Evolutionary conservation across 2,888 invertebrate genomes (phyloP).

Genomic region (Cryptops parisi): DNA sequence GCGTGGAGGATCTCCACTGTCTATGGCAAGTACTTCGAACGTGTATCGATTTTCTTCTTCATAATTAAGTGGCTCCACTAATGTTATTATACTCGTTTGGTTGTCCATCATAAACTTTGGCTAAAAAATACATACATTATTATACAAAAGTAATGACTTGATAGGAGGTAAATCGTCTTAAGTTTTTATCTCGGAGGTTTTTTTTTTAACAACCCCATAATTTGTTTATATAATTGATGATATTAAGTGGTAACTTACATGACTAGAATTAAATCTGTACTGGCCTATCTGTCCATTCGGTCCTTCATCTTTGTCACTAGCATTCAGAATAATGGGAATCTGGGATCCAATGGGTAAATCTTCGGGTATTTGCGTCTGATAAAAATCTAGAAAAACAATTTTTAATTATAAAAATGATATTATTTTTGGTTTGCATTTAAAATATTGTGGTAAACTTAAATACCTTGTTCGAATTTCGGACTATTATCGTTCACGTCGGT

Average conservation of each 20-base stretch:
- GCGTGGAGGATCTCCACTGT: constrained; percentile 22
- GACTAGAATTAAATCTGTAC: constrained; percentile 6
- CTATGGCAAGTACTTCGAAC: constrained; percentile 22
- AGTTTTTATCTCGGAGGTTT: background rate
- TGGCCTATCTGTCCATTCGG: constrained; percentile 15
- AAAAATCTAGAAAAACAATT: constrained; percentile 14
- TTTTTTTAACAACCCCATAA: background rate
- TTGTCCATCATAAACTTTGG: constrained; percentile 56
- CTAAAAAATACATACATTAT: constrained; percentile 3
- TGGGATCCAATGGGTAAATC: constrained; percentile 15
- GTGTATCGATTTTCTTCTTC: constrained; percentile 34
- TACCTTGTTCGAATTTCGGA: constrained; percentile 24
- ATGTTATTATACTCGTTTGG: constrained; percentile 59
- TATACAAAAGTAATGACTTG: background rate
- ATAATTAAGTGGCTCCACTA: constrained; percentile 56
- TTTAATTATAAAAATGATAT: background rate
- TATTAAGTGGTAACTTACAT: too few relatives aligned
- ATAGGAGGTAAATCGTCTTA: too few relatives aligned
- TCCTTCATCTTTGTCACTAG: constrained; percentile 14
- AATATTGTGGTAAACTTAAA: background rate
- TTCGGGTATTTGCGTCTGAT: constrained; percentile 16
- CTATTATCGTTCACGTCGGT: constrained; percentile 26
- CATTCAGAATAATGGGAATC: constrained; percentile 14
- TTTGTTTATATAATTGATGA: too few relatives aligned
- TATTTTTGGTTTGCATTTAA: background rate